Evolutionary conservation across 1,140 invertebrate species (phyloP), one percentile per base, ranked within the genome.

Genomic region (Danaus plexippus): DNA sequence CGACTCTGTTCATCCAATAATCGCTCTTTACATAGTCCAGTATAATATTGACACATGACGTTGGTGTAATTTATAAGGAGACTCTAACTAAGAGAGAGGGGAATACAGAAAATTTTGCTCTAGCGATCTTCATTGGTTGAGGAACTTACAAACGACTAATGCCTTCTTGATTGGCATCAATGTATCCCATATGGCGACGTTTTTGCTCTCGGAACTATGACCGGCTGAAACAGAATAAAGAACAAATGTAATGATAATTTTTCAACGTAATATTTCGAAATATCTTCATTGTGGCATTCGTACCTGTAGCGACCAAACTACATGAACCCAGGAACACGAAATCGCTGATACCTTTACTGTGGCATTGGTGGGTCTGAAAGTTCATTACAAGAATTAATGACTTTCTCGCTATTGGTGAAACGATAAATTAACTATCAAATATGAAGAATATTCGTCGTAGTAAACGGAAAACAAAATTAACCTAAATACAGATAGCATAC

Each of bases 101-200:
- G 7, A 6, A 32, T 15, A 15, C 15, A 32, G 7, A 32, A 32
- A 32, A 2, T 32, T 32, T 8, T 32, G 15, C 15, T 32, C 2
- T 32, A 32, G 7, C 1, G 7, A 32, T 32, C 22, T 32, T 32
- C 22, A 32, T 32, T 8, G 22, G 7, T 32, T 32, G n/a, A 53
- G 58, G 11, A 80, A 88, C 86, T 88, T 78, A 94, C 93, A 92
- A 87, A 95, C 93, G 50, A 99, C 94, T 64, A 97, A 90, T 45
- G 96, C 93, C 88, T 98, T 98, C 71, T 95, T 95, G 69, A 95
- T 93, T 7, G 98, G 98, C 86, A 99, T 90, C 49, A 99, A 89
- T 1, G 98, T 99, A 80, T 99, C 98, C 98, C 98, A 99, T 55
- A 99, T 90, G 49, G 95, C 96, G n/a, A 99, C 96, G 87, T 99